These are phyloP conservation scores for Nemopilema nomurai DNA, from an alignment of 30 jellyfish, hydroid and myxozoan species.

Conservation along the genomic window DNA sequence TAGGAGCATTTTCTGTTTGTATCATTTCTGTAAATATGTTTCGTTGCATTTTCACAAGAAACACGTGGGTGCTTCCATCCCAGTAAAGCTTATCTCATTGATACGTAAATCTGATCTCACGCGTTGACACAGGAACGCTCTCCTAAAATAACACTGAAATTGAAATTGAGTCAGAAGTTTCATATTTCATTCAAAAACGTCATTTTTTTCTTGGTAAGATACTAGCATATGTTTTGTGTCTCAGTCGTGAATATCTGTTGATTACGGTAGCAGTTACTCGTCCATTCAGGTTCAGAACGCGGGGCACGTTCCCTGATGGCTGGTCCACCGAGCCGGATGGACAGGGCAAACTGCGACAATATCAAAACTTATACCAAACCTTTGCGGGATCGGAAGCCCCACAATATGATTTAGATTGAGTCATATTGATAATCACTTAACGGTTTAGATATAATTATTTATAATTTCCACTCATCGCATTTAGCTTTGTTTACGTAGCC, in stretches of 20 bases:
- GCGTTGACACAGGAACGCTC: no score
- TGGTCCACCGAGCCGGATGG: slow-evolving; percentile 60
- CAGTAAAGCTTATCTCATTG: not conserved
- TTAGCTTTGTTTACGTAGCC: no score
- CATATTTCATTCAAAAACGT: no score
- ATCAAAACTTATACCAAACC: not conserved
- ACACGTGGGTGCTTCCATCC: not conserved
- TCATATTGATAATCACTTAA: no score
- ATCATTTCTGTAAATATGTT: not conserved
- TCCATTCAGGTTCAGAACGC: not conserved
- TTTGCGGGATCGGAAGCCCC: not conserved
- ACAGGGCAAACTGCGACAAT: no score
- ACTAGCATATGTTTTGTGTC: not conserved
- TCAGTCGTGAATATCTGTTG: not conserved
- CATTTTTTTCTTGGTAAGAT: not conserved
- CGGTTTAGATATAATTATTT: not conserved
- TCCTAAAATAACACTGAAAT: no score
- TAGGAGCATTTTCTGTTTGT: not conserved
- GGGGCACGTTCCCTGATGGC: slow-evolving; percentile 50
- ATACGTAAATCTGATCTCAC: not conserved
- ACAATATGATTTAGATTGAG: not conserved
- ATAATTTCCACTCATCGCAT: not conserved
- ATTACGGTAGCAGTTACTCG: not conserved
- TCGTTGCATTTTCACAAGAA: not conserved
- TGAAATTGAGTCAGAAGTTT: no score